Evolutionary conservation across 2,888 invertebrate genomes (phyloP), one percentile per base, ranked within the genome.

Genomic region (Zeuzera pyrina): DNA sequence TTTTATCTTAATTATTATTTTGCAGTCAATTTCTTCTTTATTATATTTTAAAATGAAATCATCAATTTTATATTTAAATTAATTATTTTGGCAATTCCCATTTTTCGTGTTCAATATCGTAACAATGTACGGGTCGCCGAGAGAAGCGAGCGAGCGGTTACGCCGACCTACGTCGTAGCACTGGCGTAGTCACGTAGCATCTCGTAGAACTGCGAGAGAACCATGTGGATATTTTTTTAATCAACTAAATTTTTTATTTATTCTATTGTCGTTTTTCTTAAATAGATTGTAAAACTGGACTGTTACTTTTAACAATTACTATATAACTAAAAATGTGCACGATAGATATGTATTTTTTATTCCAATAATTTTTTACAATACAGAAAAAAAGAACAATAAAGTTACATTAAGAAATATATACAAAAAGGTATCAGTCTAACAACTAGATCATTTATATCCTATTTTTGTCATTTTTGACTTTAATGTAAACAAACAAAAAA

Each of bases 151-250:
- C 79, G 76, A 69, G 67, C 59, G 60, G 60, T 74, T 69, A 66
- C 72, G 67, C 49, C 57, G 62, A 55, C 49, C 67, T 68, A 67
- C 76, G 72, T 45, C 69, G 78, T 74, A 77, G 74, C 69, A 81
- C 79, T 81, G 76, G 25, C 33, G 31, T 41, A 37, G 39, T 31
- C 6, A 13, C 15, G 3, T 27, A 8, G 28, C 11, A 25, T 8
- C 25, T 8, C 25, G 5, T 8, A 19, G 6, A 7, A 8, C 8
- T 19, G 8, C 19, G 19, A 19, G 8, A 1, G 19, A 2, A 8
- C 5, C 19, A 7, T 19, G 8, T 19, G 8, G 8, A 12, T 25
- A 3, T 10, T 4, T 12, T 25, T 25, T 25, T 5, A 25, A 25
- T 22, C 11, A 22, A n/a, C 11, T 10, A 10, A 10, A 22, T 22